Base-by-base conservation (phyloP, 2,888 invertebrate species). In the Boloria selene region DNA sequence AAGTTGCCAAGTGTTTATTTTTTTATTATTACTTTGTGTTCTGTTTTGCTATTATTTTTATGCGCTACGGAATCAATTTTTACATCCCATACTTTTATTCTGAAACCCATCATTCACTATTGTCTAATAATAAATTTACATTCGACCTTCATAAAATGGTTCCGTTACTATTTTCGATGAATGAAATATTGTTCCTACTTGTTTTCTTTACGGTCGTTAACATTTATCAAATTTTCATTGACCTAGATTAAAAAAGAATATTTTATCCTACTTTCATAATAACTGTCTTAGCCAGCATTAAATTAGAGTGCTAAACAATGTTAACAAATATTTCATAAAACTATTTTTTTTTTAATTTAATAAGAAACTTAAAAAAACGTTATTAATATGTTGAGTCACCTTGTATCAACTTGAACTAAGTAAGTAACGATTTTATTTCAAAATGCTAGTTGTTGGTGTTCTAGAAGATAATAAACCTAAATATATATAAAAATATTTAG, bases 31-130 rank as follows among this genome's bases (percentile, higher is more conserved):
- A 10, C 7, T 31, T 31, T 31, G 10, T 68, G 58, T 53, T 58
- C 52, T 17, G 44, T 65, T 65, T 17, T 58, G 45, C 51, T 51
- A 22, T 56, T 47, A 47, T 26, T 64, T 31, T 61, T 67, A 52
- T 4, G 42, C 16, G 47, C 51, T 52, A 47, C 18, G 10, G 50
- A 38, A 14, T 53, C 31, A 61, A 42, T 44, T 31, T 17, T 59
- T 44, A 54, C 59, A 51, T 56, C 22, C 16, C 42, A 38, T 50
- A 51, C 26, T 44, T 56, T 63, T 42, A 17, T 44, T 26, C 26
- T 13, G 16, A 59, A 49, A n/a, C 17, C 16, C 56, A 22, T 52
- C 44, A 17, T 42, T 45, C 31, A 10, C 56, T 56, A 56, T 56
- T 45, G 56, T 56, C 45, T 45, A 56, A 45, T 16, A 45, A 56